Evolutionary conservation across 64 coral and sea anemone genomes (phyloP), one percentile per base, ranked within the genome.

Genomic region (Orbicella faveolata): DNA sequence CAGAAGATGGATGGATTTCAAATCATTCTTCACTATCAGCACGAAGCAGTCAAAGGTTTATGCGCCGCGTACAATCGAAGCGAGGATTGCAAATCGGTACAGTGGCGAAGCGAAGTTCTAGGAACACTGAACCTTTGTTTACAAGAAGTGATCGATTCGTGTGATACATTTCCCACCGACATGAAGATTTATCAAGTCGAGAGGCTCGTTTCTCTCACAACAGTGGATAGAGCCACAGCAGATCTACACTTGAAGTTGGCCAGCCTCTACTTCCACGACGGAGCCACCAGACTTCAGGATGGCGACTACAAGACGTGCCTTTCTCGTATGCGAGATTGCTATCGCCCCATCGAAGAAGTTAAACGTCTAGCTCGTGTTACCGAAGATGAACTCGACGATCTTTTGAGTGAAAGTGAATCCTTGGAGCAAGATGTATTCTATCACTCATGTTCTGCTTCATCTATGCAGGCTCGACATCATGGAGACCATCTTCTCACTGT

Each of bases 371-470:
- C 61, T 69, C 48, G 36, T 78, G 16, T 70, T 4, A 14, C 88
- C 6, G 37, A 52, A 36, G 69, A 36, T 6, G 63, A 52, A 23
- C 64, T 59, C 10, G 30, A 21, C 19, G 75, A 52, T 74, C 75
- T 73, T n/a, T 72, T 83, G 0, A 34, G 61, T 20, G 90, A 96
- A 68, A 59, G 69, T 79, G 36, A 73, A 16, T 52, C 84, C 0
- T 83, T 96, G 13, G 94, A 96, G 34, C 78, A 89, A 74, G 94
- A 96, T 85, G 76, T 93, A 1, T 35, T 86, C 19, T 96, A 92
- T 35, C 87, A 89, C 34, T 73, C 79, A 4, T 75, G 86, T 34
- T 59, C 94, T 20, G 94, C 94, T 3, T 87, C 89, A 26, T 92
- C 94, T 0, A 89, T 96, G 23, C 94, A 96, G 51, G 94, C 94